A percentile compares a stretch with the other conserved stretches of the same genome.
phyloP scores from a whole-genome alignment of 2,113 vertebrate genomes.

The Gnathonemus longibarbis region DNA sequence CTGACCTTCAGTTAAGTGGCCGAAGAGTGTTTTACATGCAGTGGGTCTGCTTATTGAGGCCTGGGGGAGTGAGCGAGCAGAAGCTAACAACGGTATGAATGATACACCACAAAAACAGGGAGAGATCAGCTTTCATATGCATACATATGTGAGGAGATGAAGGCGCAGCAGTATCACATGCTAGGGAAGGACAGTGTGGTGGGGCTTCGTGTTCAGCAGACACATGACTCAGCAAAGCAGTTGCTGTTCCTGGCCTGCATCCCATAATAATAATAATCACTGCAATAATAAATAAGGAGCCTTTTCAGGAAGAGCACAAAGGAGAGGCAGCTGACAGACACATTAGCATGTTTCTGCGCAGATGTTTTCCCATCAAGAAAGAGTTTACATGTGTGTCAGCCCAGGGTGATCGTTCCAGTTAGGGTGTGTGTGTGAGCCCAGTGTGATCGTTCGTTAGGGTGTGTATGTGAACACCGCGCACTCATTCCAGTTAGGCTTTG shows the following conservation, averaged over 20 bases:
- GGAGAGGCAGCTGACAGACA: conserved; percentile 1
- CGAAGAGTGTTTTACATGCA: background rate
- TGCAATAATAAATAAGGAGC: background rate
- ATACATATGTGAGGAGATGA: background rate
- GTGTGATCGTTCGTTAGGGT: background rate
- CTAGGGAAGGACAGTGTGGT: background rate
- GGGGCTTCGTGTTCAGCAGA: background rate
- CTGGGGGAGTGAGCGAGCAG: background rate
- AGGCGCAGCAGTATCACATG: background rate
- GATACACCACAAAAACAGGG: background rate
- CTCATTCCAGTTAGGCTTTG: background rate
- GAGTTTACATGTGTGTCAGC: background rate
- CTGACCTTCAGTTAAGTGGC: background rate
- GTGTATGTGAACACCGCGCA: background rate
- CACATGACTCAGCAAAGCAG: background rate
- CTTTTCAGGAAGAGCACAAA: background rate
- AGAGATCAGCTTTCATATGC: background rate
- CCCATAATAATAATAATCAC: background rate
- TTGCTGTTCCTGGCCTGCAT: background rate
- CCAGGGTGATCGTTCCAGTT: background rate
- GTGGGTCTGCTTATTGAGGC: background rate
- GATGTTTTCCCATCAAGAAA: background rate
- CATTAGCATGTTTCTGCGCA: background rate
- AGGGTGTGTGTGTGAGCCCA: background rate
- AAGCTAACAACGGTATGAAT: background rate